These are phyloP conservation scores for Busseola fusca DNA, from an alignment of 2,888 invertebrate species.

Conservation along the genomic window DNA sequence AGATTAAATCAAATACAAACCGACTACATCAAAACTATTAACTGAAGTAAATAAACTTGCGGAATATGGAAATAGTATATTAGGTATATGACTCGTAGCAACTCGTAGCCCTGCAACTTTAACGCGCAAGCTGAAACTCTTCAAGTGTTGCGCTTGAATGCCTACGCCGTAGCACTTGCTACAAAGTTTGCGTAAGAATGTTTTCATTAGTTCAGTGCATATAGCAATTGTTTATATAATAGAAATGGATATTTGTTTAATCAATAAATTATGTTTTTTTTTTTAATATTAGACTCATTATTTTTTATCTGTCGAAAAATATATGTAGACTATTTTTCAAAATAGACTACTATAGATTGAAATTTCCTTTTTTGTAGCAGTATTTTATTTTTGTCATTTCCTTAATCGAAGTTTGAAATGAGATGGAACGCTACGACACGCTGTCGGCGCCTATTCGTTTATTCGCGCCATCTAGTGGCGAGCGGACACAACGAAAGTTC, in stretches of 20 bases:
- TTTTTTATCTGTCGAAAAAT: neutral
- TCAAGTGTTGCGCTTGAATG: slow-evolving; percentile 41
- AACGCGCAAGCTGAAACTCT: slow-evolving; percentile 41
- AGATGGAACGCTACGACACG: neutral
- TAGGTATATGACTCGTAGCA: slow-evolving; percentile 29
- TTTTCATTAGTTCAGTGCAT: slow-evolving; percentile 14
- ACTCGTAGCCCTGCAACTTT: slow-evolving; percentile 40
- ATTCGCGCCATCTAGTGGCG: slow-evolving; percentile 76
- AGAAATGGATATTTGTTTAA: neutral
- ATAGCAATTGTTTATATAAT: neutral
- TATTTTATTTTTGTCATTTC: neutral
- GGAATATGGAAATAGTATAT: slow-evolving; percentile 30
- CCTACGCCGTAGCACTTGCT: slow-evolving; percentile 69
- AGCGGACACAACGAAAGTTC: slow-evolving; percentile 73
- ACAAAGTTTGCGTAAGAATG: slow-evolving; percentile 51
- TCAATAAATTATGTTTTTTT: neutral
- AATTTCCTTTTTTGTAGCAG: neutral
- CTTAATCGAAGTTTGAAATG: neutral
- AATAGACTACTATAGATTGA: neutral
- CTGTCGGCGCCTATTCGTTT: neutral
- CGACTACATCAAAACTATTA: slow-evolving; percentile 28
- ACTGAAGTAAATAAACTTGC: slow-evolving; percentile 7
- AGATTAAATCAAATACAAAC: slow-evolving; percentile 31
- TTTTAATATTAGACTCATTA: too few species aligned
- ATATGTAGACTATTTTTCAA: too few species aligned